Conservation (phyloP, 2,888 invertebrate species). For the Drosophila diplacantha region DNA sequence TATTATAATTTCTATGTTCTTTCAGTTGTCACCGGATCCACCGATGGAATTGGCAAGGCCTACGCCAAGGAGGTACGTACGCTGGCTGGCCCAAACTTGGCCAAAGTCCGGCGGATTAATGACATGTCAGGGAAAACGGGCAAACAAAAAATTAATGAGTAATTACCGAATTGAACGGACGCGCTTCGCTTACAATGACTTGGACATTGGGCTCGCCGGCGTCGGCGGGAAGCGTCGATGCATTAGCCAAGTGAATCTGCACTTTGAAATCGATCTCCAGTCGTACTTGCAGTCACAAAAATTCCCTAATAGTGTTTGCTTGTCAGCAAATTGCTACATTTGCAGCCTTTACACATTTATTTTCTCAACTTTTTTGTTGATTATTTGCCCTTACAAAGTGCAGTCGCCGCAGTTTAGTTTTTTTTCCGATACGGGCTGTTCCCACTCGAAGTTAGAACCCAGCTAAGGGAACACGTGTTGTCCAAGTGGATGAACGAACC, state of each 20-base stretch:
- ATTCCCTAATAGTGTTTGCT: conserved; percentile 45
- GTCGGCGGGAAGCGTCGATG: neutral
- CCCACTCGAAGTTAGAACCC: conserved; percentile 12
- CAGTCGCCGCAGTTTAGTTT: conserved; percentile 10
- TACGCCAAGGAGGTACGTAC: conserved; percentile 85
- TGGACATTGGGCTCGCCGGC: conserved; percentile 36
- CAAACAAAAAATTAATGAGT: conserved; percentile 38
- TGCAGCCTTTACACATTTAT: conserved; percentile 14
- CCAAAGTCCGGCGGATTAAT: conserved; percentile 21
- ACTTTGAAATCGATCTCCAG: conserved; percentile 45
- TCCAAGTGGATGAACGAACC: conserved; percentile 2
- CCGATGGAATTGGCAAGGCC: conserved; percentile 93
- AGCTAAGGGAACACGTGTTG: conserved; percentile 18
- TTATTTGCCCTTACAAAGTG: conserved; percentile 42
- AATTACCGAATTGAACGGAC: conserved; percentile 29
- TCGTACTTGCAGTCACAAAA: conserved; percentile 13
- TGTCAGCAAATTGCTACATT: conserved; percentile 28
- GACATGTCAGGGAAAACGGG: conserved; percentile 31
- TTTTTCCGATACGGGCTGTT: conserved; percentile 19
- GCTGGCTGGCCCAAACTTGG: conserved; percentile 15
- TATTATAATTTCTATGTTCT: conserved; percentile 16
- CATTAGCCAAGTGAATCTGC: conserved; percentile 40
- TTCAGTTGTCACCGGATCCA: conserved; percentile 91
- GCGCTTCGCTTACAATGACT: conserved; percentile 48
- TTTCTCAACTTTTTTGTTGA: conserved; percentile 4